Evolutionary conservation across 2,888 invertebrate genomes (phyloP).

Genomic region (Phalangium opilio): DNA sequence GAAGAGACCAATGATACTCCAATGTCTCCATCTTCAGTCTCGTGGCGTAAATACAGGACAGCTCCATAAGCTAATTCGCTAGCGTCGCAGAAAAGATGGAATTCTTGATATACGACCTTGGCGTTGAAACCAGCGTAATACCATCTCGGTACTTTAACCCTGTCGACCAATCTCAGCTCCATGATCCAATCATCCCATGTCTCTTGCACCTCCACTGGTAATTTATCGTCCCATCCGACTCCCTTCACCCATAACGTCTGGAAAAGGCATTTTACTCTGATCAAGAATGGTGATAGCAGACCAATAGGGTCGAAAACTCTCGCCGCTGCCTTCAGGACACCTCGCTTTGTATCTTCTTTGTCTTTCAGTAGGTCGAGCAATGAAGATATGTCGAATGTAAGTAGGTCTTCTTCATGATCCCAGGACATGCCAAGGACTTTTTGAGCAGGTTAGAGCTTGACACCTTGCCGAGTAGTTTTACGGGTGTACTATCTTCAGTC

Average conservation of each 20-base stretch:
- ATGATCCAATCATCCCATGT: too few relatives aligned
- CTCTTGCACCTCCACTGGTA: not conserved
- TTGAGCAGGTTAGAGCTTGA: not conserved
- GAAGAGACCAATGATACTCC: not conserved
- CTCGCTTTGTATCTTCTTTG: too few relatives aligned
- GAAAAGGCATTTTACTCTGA: constrained; percentile 4
- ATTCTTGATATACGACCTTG: not conserved
- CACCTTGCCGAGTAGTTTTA: too few relatives aligned
- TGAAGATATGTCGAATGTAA: not conserved
- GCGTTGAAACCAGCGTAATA: not conserved
- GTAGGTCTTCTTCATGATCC: constrained; percentile 1
- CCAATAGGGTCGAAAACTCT: not conserved
- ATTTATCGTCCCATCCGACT: constrained; percentile 1
- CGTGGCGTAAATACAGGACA: not conserved
- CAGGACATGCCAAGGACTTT: not conserved
- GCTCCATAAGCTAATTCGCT: constrained; percentile 1
- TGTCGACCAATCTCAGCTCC: too few relatives aligned
- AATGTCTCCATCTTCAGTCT: not conserved
- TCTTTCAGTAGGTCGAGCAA: too few relatives aligned
- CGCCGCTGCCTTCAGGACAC: too few relatives aligned
- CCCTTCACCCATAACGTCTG: constrained; percentile 2
- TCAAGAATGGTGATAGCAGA: constrained; percentile 1
- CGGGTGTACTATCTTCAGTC: not conserved
- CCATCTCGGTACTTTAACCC: not conserved
- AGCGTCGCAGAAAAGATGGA: constrained; percentile 1